These are phyloP conservation scores for Cecidostiba fungosa DNA, from an alignment of 2,888 invertebrate genomes.

Conservation along the genomic window DNA sequence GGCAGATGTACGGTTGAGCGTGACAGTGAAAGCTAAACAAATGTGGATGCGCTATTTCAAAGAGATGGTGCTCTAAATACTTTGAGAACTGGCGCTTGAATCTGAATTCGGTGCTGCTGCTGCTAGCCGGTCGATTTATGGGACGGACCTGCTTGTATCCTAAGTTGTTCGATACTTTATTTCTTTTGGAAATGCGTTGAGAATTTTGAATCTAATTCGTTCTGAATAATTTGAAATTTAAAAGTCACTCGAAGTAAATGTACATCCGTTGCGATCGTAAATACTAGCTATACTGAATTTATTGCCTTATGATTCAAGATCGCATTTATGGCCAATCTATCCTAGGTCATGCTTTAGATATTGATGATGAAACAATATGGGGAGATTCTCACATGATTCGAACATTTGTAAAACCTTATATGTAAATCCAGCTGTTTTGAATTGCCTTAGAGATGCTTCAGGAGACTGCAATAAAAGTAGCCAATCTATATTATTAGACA, in stretches of 20 bases:
- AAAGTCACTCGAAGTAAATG: neutral
- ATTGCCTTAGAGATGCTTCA: neutral
- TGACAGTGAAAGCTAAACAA: constrained; percentile 21
- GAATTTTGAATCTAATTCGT: no score
- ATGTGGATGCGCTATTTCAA: neutral
- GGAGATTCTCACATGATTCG: neutral
- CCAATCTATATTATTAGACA: neutral
- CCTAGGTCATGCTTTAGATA: neutral
- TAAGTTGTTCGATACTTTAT: neutral
- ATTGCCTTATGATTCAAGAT: neutral
- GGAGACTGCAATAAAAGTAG: neutral
- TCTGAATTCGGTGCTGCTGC: neutral
- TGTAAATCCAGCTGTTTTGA: neutral
- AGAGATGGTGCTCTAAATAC: neutral
- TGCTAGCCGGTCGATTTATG: neutral
- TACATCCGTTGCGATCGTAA: neutral
- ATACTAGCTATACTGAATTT: neutral
- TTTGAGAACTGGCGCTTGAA: neutral
- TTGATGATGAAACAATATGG: neutral
- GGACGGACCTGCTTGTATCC: neutral
- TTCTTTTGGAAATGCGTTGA: no score
- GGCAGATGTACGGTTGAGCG: neutral
- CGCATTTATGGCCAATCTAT: neutral
- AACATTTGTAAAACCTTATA: neutral
- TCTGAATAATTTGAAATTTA: neutral